A percentile compares a stretch with the other conserved stretches of the same genome.
phyloP scores from a whole-genome alignment of 2,797 vertebrate species.

The Pipistrellus kuhlii region DNA sequence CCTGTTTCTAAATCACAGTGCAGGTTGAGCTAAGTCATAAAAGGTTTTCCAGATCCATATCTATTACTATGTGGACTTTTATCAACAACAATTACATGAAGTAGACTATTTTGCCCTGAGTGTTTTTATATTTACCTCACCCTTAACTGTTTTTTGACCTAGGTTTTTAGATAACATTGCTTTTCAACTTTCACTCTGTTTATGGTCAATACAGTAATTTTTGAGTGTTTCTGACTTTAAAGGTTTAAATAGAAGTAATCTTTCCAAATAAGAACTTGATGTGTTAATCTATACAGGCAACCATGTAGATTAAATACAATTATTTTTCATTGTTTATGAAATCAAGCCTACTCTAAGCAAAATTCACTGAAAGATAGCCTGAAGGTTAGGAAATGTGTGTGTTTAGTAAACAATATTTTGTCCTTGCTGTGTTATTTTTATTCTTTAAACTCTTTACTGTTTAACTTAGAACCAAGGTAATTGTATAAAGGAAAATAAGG shows the following conservation, averaged over 20 bases:
- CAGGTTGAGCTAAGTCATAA: conserved; percentile 27
- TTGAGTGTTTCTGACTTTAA: not conserved
- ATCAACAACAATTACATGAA: conserved; percentile 50
- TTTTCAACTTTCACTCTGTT: conserved; percentile 23
- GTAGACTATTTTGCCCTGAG: not conserved
- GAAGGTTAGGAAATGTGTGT: not conserved
- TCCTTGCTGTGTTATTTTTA: not conserved
- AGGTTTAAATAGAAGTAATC: not conserved
- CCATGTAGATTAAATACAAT: not conserved
- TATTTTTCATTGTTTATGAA: not conserved
- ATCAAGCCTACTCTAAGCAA: not conserved
- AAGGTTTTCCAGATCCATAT: not conserved
- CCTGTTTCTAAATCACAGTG: conserved; percentile 55
- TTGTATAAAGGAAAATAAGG: not conserved
- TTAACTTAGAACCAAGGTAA: conserved; percentile 3
- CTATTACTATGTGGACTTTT: conserved; percentile 25
- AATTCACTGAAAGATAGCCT: not conserved
- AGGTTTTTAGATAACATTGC: not conserved
- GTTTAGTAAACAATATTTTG: not conserved
- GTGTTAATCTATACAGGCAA: not conserved
- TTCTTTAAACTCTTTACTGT: not conserved
- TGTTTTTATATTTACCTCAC: conserved; percentile 18
- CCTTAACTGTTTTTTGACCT: conserved; percentile 38
- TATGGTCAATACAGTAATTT: not conserved
- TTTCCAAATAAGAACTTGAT: not conserved